Percentiles rank a stretch among this genome's conserved stretches.
phyloP scores from a whole-genome alignment of 2,113 vertebrate species.

The Corynorhinus townsendii region DNA sequence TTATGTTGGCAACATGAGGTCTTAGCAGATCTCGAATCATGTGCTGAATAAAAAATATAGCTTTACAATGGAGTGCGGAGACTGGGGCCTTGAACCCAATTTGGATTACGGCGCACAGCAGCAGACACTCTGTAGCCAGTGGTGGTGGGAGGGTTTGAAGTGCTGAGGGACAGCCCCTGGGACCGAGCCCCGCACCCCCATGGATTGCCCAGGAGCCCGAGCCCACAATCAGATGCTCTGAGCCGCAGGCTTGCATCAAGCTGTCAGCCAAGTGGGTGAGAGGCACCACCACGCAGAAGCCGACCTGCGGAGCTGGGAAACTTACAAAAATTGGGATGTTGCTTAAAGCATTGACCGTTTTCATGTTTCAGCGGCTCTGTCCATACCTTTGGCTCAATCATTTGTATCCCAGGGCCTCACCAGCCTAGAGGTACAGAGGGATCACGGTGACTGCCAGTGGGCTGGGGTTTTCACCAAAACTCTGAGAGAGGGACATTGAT shows the following conservation, averaged over 20 bases:
- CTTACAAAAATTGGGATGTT: rapidly evolving
- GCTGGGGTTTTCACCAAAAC: background rate
- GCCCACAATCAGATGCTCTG: background rate
- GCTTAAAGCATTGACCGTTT: background rate
- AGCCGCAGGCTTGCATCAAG: background rate
- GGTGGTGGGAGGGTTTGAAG: background rate
- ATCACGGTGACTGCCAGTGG: rapidly evolving
- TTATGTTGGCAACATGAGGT: constrained; percentile 69
- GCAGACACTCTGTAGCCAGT: background rate
- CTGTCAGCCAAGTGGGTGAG: background rate
- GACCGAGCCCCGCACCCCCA: rapidly evolving
- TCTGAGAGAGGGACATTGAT: background rate
- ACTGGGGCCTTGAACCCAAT: constrained; percentile 68
- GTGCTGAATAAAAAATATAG: constrained; percentile 70
- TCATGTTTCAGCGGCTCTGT: background rate
- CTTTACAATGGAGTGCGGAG: constrained; percentile 51
- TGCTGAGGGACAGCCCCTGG: background rate
- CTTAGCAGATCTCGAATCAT: constrained; percentile 73
- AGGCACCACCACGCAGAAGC: rapidly evolving
- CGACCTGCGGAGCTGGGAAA: rapidly evolving
- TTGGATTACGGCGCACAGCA: constrained; percentile 63
- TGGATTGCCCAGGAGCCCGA: background rate
- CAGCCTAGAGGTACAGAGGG: background rate
- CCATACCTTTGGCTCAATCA: background rate
- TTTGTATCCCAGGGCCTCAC: background rate